Evolutionary conservation across 2,797 vertebrate species (phyloP).

Genomic region (Anguilla anguilla): DNA sequence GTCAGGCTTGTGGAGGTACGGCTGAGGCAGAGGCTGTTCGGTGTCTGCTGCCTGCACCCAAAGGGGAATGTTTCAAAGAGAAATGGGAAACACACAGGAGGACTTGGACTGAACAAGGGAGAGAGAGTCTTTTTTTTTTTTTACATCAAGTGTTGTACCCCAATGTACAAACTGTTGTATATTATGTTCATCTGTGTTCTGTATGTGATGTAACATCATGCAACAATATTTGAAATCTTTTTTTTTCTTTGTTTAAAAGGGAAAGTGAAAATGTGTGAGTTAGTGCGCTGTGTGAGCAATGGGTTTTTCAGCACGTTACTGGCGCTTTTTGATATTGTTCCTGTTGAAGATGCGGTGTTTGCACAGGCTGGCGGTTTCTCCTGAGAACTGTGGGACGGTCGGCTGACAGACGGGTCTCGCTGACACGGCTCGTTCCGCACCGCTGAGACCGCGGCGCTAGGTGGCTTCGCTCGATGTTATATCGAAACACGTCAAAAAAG

Average conservation of each 20-base stretch:
- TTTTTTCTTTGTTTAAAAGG: not conserved
- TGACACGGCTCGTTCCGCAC: not conserved
- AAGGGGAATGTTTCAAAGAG: not conserved
- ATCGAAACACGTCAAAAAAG: not conserved
- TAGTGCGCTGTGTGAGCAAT: not conserved
- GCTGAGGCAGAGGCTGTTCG: not conserved
- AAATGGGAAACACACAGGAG: not conserved
- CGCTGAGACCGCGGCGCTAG: not conserved
- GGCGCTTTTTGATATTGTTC: not conserved
- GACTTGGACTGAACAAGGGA: not conserved
- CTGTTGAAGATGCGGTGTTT: not conserved
- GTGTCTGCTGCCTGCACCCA: not conserved
- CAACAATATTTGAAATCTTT: not conserved
- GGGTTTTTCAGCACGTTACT: not conserved
- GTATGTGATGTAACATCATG: not conserved
- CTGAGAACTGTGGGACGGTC: not conserved
- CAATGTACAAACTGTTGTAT: not conserved
- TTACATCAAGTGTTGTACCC: not conserved
- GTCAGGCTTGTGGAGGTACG: slow-evolving; percentile 93
- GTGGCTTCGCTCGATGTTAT: not conserved
- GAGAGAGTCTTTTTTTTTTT: not conserved
- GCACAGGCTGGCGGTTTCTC: not conserved
- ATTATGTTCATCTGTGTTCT: not conserved
- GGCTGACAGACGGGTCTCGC: not conserved
- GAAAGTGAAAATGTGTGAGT: not conserved